Base-by-base conservation (phyloP, 1,140 invertebrate species). In the Ladona fulva region DNA sequence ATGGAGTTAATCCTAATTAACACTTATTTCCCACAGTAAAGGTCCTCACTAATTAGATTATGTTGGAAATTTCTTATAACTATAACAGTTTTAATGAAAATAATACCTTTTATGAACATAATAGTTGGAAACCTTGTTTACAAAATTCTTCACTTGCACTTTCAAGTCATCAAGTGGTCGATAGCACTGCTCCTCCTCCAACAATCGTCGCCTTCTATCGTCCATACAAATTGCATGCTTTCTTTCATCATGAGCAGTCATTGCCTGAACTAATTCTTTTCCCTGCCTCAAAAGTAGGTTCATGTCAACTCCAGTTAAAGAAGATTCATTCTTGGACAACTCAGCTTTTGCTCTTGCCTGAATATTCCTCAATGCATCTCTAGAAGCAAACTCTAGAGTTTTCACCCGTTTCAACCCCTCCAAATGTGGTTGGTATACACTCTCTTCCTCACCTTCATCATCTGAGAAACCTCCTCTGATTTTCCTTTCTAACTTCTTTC, bases 81-180 rank as follows among this genome's bases (percentile, higher is more conserved):
- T 76, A 76, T 24, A 75, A 75, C 24, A 75, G 29, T 75, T 24
- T 25, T 25, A 75, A 19, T 75, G 42, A 73, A 74, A 66, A 74
- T 24, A 77, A n/a, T 85, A 92, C 91, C 91, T 92, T 87, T 88
- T 89, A 81, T 91, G 88, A 76, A 87, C 81, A 80, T 89, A 87
- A 83, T 89, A 89, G 82, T 85, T 84, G 76, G 86, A 86, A 78
- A 87, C 89, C 80, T 89, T 88, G 81, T 88, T 83, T 79, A 91
- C 89, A 81, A 90, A 91, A 78, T 86, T 86, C 78, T 87, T 89
- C 77, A 93, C 83, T 73, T 91, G 90, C 76, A 85, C 81, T 80
- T 88, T 91, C 25, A 92, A 83, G 77, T 84, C 84, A 73, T 86
- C 83, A 25, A 91, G 80, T 24, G 89, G 89, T 80, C 88, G 83